Evolutionary conservation across 2,888 invertebrate species (phyloP).

Genomic region (Platycheirus albimanus): DNA sequence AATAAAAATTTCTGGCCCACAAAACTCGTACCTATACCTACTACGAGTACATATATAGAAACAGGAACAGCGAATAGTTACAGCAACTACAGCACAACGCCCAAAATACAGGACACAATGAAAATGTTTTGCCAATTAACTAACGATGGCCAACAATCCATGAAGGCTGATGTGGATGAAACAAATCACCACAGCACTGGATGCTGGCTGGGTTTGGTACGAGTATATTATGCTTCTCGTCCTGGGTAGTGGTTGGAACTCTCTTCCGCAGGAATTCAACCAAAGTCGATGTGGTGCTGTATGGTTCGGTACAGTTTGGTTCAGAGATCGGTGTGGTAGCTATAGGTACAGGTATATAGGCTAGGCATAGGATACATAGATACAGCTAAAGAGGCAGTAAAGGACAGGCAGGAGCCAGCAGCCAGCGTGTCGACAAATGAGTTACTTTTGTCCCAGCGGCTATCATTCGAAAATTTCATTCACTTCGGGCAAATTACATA

Average conservation of each 20-base stretch:
- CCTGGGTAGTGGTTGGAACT: neutral
- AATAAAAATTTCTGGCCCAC: slow-evolving; percentile 45
- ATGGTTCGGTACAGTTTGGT: neutral
- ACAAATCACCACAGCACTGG: slow-evolving; percentile 12
- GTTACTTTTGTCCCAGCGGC: slow-evolving; percentile 24
- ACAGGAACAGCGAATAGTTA: neutral
- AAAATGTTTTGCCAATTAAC: slow-evolving; percentile 67
- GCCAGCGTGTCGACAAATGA: slow-evolving; percentile 26
- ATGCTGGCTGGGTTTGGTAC: neutral
- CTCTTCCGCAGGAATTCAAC: slow-evolving; percentile 41
- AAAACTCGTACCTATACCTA: too few relatives aligned
- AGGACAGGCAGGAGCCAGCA: too few relatives aligned
- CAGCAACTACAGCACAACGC: neutral
- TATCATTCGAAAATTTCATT: slow-evolving; percentile 29
- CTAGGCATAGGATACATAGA: too few relatives aligned
- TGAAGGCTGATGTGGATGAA: slow-evolving; percentile 30
- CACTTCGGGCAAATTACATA: slow-evolving; percentile 22
- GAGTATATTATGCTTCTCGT: neutral
- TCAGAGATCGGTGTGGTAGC: too few relatives aligned
- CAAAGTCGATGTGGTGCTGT: slow-evolving; percentile 7
- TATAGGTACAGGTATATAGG: too few relatives aligned
- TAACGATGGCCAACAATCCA: slow-evolving; percentile 49
- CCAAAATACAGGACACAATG: slow-evolving; percentile 43
- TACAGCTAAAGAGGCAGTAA: too few relatives aligned
- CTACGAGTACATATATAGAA: too few relatives aligned